These are phyloP conservation scores for Idaea dimidiata DNA, from an alignment of 2,888 invertebrate genomes.

Conservation along the genomic window DNA sequence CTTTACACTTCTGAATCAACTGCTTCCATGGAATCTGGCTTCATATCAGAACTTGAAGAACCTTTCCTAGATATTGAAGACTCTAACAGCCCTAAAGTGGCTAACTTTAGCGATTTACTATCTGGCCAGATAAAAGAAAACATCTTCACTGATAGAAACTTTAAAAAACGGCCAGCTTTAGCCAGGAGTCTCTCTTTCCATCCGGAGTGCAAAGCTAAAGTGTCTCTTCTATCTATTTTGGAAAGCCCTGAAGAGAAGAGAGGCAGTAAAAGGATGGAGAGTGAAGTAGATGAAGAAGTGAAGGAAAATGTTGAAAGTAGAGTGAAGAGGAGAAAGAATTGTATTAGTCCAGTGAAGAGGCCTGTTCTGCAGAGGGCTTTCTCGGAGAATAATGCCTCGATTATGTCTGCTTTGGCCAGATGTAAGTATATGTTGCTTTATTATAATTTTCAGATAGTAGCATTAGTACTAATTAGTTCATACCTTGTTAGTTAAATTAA, in stretches of 20 bases:
- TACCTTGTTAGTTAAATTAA: too few relatives aligned
- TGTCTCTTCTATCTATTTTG: slow-evolving; percentile 51
- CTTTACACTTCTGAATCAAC: slow-evolving; percentile 62
- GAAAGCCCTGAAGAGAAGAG: slow-evolving; percentile 57
- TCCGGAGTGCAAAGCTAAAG: slow-evolving; percentile 49
- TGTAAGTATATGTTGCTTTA: slow-evolving; percentile 65
- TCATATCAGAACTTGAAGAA: slow-evolving; percentile 72
- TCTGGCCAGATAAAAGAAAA: slow-evolving; percentile 63
- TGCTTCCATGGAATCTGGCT: slow-evolving; percentile 70
- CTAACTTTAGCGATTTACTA: slow-evolving; percentile 59
- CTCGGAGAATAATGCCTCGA: slow-evolving; percentile 90
- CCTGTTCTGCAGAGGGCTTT: slow-evolving; percentile 82
- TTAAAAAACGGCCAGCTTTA: slow-evolving; percentile 41
- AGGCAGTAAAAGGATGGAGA: slow-evolving; percentile 83
- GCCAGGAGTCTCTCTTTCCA: slow-evolving; percentile 62
- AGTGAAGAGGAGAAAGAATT: slow-evolving; percentile 33
- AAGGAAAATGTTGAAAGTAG: slow-evolving; percentile 57
- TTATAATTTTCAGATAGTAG: too few relatives aligned
- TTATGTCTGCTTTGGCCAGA: slow-evolving; percentile 86
- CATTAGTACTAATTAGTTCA: too few relatives aligned
- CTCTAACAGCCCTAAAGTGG: slow-evolving; percentile 64
- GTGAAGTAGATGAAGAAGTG: slow-evolving; percentile 51
- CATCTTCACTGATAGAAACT: slow-evolving; percentile 40
- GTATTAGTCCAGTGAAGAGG: slow-evolving; percentile 36
- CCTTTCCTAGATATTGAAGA: slow-evolving; percentile 67